Evolutionary conservation across 23 tunicate genomes (phyloP).

Genomic region (Aplidium turbinatum): DNA sequence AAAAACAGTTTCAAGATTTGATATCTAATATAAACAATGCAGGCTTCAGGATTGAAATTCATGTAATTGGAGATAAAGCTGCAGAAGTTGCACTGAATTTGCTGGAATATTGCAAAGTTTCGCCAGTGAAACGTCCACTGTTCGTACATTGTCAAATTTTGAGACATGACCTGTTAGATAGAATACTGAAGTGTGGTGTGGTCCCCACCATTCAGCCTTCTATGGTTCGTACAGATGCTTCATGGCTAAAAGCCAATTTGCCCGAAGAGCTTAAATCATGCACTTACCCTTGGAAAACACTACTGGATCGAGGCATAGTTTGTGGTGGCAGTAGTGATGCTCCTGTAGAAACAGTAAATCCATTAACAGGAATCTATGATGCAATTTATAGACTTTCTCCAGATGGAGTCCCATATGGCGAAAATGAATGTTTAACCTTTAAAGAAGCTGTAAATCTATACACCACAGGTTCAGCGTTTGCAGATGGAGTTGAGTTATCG

Average conservation of each 20-base stretch:
- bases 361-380: slow-evolving; percentile 82
- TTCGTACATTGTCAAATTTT: slow-evolving; percentile 92
- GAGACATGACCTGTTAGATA: slow-evolving; percentile 50
- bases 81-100: slow-evolving; percentile 67
- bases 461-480: slow-evolving; percentile 78
- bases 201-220: slow-evolving; percentile 83
- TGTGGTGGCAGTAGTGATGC: slow-evolving; percentile 93
- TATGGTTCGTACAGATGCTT: slow-evolving; percentile 71
- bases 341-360: slow-evolving; percentile 75
- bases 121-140: slow-evolving; percentile 64
- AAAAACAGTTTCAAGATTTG: slow-evolving; percentile 45
- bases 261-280: slow-evolving; percentile 45
- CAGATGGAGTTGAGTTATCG: slow-evolving; percentile 52
- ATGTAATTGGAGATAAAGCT: slow-evolving; percentile 94
- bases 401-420: slow-evolving; percentile 43
- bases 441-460: slow-evolving; percentile 79
- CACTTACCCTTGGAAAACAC: slow-evolving; percentile 80
- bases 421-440: slow-evolving; percentile 71
- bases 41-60: slow-evolving; percentile 90
- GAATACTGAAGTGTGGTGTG: slow-evolving; percentile 78
- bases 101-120: slow-evolving; percentile 47
- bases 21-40: slow-evolving; percentile 30
- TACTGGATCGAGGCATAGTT: slow-evolving; percentile 58
- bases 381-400: slow-evolving; percentile 63
- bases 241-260: slow-evolving; percentile 43